Conservation (phyloP, 2,888 invertebrate genomes). For the Pogonocherus hispidulus region DNA sequence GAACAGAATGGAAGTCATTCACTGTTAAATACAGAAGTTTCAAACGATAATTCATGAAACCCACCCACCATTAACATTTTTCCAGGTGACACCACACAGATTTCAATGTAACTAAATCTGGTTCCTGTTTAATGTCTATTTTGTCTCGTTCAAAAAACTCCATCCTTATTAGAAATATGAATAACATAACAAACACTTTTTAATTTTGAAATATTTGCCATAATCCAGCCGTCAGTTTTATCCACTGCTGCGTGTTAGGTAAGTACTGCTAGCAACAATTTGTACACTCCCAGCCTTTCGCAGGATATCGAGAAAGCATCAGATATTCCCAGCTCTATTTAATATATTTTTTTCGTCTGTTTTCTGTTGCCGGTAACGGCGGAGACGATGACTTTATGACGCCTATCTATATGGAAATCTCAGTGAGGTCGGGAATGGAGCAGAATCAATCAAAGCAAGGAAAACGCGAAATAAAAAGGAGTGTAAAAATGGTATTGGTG, state of each 20-base stretch:
- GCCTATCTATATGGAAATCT: constrained; percentile 37
- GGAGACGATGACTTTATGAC: constrained; percentile 23
- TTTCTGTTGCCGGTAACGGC: constrained; percentile 13
- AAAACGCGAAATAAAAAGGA: neutral
- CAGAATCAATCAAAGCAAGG: constrained; percentile 28
- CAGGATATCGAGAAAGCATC: constrained; percentile 34
- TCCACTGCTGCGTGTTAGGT: constrained; percentile 36
- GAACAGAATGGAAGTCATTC: too few relatives aligned
- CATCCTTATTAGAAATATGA: too few relatives aligned
- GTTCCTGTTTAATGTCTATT: too few relatives aligned
- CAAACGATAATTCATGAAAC: too few relatives aligned
- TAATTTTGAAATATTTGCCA: too few relatives aligned
- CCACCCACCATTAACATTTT: too few relatives aligned
- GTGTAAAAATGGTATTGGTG: neutral
- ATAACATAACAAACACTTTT: too few relatives aligned
- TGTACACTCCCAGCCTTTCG: constrained; percentile 14
- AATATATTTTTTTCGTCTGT: constrained; percentile 29
- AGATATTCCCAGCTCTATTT: constrained; percentile 26
- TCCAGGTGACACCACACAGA: too few relatives aligned
- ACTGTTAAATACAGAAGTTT: too few relatives aligned
- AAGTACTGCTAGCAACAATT: constrained; percentile 41
- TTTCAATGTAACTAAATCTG: too few relatives aligned
- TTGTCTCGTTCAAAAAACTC: too few relatives aligned
- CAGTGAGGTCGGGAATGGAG: constrained; percentile 14
- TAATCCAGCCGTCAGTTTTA: too few relatives aligned